Evolutionary conservation across 2,888 invertebrate species (phyloP).

Genomic region (Gnatocerus cornutus): DNA sequence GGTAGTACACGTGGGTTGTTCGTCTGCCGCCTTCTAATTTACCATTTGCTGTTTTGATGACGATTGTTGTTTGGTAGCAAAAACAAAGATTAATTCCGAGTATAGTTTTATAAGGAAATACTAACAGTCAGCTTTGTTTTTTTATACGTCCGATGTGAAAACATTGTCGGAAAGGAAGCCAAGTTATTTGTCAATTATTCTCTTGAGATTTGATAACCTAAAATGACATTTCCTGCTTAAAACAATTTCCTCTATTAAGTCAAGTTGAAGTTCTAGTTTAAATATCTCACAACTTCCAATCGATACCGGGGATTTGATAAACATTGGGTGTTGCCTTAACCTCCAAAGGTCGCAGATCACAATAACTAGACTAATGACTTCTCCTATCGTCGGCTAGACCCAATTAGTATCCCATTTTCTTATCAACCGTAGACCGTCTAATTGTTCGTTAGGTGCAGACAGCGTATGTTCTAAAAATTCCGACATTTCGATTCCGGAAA

Average conservation of each 20-base stretch:
- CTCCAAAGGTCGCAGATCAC: constrained; percentile 38
- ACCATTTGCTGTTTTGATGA: constrained; percentile 14
- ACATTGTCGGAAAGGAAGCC: constrained; percentile 42
- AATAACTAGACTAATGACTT: constrained; percentile 48
- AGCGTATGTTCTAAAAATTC: too few relatives aligned
- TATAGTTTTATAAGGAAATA: not conserved
- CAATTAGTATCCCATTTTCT: constrained; percentile 49
- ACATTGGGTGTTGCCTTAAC: constrained; percentile 18
- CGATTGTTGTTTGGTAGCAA: not conserved
- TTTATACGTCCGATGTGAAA: constrained; percentile 27
- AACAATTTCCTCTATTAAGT: constrained; percentile 54
- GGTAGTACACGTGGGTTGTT: constrained; percentile 53
- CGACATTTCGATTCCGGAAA: not conserved
- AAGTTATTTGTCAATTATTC: constrained; percentile 47
- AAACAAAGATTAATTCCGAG: not conserved
- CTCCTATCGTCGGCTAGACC: constrained; percentile 44
- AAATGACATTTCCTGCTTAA: constrained; percentile 60
- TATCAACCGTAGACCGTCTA: constrained; percentile 39
- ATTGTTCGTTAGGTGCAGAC: constrained; percentile 24
- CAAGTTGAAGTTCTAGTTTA: constrained; percentile 45
- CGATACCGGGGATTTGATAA: constrained; percentile 40
- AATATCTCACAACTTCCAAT: constrained; percentile 31
- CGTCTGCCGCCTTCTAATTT: constrained; percentile 49
- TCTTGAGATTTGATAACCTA: constrained; percentile 57
- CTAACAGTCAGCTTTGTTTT: not conserved